Evolutionary conservation across 37 sponge, comb jelly and placozoan genomes (phyloP).

Genomic region (Chondrilla cf. caribensis): DNA sequence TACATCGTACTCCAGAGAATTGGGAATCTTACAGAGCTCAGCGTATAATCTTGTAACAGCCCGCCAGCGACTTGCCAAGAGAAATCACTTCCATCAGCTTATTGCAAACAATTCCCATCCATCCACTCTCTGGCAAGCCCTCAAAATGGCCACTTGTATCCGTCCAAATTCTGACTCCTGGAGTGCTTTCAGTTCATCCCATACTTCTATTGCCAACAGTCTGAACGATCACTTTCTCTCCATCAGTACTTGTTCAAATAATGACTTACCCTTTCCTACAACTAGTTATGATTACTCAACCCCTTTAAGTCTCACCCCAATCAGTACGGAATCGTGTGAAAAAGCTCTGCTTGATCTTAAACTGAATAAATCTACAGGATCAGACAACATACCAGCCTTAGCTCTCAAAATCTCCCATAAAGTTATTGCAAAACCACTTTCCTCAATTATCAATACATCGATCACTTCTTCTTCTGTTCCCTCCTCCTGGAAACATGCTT

Average conservation of each 20-base stretch:
- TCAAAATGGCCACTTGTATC: neutral
- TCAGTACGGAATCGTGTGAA: neutral
- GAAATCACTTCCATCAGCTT: neutral
- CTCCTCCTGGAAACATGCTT: neutral
- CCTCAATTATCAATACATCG: neutral
- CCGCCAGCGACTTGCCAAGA: neutral
- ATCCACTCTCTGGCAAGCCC: neutral
- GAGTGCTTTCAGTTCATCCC: neutral
- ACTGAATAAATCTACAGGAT: neutral
- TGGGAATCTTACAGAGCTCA: neutral
- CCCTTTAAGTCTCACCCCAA: neutral
- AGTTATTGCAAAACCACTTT: neutral
- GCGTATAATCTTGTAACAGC: neutral
- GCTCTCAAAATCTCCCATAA: neutral
- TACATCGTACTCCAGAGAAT: neutral
- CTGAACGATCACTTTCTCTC: conserved; percentile 17
- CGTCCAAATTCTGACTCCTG: neutral
- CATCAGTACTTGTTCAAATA: neutral
- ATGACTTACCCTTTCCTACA: neutral
- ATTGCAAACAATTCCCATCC: neutral
- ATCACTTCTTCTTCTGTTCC: conserved; percentile 1
- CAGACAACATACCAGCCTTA: neutral
- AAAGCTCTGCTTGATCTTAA: neutral
- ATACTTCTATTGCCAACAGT: conserved; percentile 11
- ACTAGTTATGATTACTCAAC: neutral